Conservation (phyloP, 2,113 vertebrate genomes). For the Empidonax alnorum region DNA sequence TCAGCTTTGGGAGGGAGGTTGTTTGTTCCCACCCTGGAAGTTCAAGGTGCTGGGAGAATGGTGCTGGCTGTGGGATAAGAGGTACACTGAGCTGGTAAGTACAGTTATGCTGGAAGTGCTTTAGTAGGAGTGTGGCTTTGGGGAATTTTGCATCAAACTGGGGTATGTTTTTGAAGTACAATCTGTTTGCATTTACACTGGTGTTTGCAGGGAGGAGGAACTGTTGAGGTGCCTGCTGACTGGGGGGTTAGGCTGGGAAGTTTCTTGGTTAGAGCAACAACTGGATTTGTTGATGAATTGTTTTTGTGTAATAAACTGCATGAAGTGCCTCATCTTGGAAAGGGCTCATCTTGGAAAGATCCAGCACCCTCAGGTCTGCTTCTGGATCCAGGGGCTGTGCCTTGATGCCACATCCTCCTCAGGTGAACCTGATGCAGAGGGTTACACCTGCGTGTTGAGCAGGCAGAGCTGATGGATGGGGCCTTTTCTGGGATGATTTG, state of each 20-base stretch:
- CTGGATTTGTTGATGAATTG: background rate
- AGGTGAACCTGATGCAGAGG: background rate
- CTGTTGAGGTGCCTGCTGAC: background rate
- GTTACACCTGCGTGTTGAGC: background rate
- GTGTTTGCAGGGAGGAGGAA: background rate
- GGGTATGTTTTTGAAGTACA: background rate
- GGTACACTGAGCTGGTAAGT: accelerated
- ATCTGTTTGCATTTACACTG: background rate
- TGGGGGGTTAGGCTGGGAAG: background rate
- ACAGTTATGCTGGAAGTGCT: background rate
- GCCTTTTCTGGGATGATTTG: background rate
- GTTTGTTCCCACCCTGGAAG: accelerated
- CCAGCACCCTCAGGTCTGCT: background rate
- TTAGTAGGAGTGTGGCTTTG: background rate
- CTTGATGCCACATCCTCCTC: accelerated
- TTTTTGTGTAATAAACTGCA: background rate
- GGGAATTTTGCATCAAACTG: background rate
- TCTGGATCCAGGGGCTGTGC: background rate
- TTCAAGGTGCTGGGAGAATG: accelerated
- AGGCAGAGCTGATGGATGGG: background rate
- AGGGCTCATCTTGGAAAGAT: background rate
- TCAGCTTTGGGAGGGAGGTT: background rate
- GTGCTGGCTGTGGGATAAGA: accelerated
- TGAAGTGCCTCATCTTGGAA: background rate
- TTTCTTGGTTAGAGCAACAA: background rate